Evolutionary conservation across 1,140 invertebrate species (phyloP).

Genomic region (Acromyrmex echinatior): DNA sequence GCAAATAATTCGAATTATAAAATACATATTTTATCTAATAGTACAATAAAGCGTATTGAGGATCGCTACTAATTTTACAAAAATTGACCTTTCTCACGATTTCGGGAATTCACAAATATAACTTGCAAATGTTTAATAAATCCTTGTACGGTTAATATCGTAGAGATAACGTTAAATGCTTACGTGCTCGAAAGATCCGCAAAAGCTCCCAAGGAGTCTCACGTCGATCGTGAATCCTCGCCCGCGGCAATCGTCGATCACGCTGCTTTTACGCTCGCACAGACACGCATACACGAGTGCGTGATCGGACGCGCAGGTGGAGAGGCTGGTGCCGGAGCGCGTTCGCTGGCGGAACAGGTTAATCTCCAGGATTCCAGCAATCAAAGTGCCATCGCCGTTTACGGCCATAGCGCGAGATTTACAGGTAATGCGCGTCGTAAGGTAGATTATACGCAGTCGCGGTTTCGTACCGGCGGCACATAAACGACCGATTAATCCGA

Average conservation of each 20-base stretch:
- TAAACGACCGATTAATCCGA: slow-evolving; percentile 83
- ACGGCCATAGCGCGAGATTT: slow-evolving; percentile 80
- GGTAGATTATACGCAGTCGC: slow-evolving; percentile 70
- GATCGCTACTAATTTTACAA: not conserved
- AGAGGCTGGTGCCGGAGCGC: slow-evolving; percentile 28
- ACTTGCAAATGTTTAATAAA: not conserved
- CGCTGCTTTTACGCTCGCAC: slow-evolving; percentile 44
- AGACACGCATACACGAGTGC: not conserved
- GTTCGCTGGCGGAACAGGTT: slow-evolving; percentile 77
- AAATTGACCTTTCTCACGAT: not conserved
- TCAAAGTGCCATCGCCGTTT: slow-evolving; percentile 77
- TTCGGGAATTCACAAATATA: not conserved
- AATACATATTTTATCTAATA: too few relatives aligned
- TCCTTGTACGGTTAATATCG: slow-evolving; percentile 9
- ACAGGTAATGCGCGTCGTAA: slow-evolving; percentile 80
- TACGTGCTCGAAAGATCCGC: slow-evolving; percentile 16
- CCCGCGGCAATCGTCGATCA: slow-evolving; percentile 48
- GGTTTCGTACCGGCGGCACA: slow-evolving; percentile 67
- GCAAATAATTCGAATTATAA: too few relatives aligned
- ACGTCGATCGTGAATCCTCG: slow-evolving; percentile 56
- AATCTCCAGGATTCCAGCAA: slow-evolving; percentile 80
- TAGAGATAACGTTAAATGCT: slow-evolving; percentile 16
- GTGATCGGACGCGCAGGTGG: slow-evolving; percentile 46
- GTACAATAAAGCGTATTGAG: too few relatives aligned
- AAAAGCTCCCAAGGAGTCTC: slow-evolving; percentile 27